phyloP scores from a whole-genome alignment of 2,888 invertebrate species.

The Drosophila tripunctata region DNA sequence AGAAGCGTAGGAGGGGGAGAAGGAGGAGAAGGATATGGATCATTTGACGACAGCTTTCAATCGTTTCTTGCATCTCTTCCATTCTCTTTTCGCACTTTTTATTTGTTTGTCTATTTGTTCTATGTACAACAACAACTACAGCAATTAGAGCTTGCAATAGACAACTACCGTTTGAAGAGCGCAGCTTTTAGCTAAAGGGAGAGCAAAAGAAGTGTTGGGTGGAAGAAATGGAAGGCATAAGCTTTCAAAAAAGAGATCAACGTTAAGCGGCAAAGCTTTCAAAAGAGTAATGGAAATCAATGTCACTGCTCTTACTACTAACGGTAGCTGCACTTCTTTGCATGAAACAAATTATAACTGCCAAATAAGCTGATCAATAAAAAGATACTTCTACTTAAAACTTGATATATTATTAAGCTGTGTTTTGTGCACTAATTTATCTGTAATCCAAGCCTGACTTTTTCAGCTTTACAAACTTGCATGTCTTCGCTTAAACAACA shows the following conservation, averaged over 20 bases:
- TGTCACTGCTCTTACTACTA: too few species aligned
- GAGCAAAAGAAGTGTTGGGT: neutral
- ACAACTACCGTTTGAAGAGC: constrained; percentile 49
- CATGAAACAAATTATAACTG: too few species aligned
- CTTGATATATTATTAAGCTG: neutral
- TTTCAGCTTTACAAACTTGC: constrained; percentile 21
- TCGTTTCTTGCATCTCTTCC: constrained; percentile 39
- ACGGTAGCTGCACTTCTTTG: too few species aligned
- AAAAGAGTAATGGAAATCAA: too few species aligned
- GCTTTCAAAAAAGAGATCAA: too few species aligned
- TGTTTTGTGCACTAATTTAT: neutral
- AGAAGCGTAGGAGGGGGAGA: neutral
- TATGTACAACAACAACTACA: constrained; percentile 25
- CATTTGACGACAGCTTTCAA: constrained; percentile 66
- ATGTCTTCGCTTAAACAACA: constrained; percentile 27
- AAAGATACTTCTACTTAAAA: too few species aligned
- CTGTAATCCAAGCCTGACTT: constrained; percentile 5
- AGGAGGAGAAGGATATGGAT: constrained; percentile 12
- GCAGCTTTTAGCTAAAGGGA: constrained; percentile 25
- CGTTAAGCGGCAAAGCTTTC: too few species aligned
- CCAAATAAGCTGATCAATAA: too few species aligned
- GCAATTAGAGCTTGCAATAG: constrained; percentile 35
- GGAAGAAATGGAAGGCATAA: constrained; percentile 4
- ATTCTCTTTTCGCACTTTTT: constrained; percentile 11
- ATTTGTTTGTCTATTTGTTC: constrained; percentile 48